Evolutionary conservation across 2,113 vertebrate species (phyloP).

Genomic region (Collichthys lucidus): DNA sequence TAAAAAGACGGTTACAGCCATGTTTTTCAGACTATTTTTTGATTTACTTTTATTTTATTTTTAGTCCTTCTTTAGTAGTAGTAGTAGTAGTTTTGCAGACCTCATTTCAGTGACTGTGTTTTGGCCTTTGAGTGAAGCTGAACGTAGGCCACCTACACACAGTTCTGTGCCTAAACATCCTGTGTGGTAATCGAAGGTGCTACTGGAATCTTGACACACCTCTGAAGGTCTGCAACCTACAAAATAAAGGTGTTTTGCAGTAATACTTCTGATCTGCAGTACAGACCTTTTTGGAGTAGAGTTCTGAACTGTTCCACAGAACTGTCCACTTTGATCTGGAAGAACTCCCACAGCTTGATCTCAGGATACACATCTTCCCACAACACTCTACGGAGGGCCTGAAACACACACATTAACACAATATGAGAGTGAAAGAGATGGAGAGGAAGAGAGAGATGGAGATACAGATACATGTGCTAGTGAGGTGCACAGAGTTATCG

Average conservation of each 20-base stretch:
- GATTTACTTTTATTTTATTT: too few relatives aligned
- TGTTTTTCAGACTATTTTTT: too few relatives aligned
- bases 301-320: constrained; percentile 88
- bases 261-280: constrained; percentile 49
- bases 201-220: too few relatives aligned
- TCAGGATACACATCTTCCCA: constrained; percentile 74
- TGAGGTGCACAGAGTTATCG: too few relatives aligned
- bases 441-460: background rate
- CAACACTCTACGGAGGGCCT: constrained; percentile 68
- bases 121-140: background rate
- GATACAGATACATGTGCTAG: too few relatives aligned
- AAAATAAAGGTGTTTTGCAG: background rate
- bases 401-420: constrained; percentile 1
- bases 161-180: background rate
- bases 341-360: constrained; percentile 95
- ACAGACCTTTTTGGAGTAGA: constrained; percentile 64
- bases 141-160: background rate
- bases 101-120: background rate
- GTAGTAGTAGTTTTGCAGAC: too few relatives aligned
- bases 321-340: constrained; percentile 88
- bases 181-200: too few relatives aligned
- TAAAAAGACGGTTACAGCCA: background rate
- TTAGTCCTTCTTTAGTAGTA: too few relatives aligned
- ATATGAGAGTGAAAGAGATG: background rate
- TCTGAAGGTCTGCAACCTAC: background rate